Evolutionary conservation across 2,888 invertebrate species (phyloP), one percentile per base, ranked within the genome.

Genomic region (Macrosoma leucophasiata): DNA sequence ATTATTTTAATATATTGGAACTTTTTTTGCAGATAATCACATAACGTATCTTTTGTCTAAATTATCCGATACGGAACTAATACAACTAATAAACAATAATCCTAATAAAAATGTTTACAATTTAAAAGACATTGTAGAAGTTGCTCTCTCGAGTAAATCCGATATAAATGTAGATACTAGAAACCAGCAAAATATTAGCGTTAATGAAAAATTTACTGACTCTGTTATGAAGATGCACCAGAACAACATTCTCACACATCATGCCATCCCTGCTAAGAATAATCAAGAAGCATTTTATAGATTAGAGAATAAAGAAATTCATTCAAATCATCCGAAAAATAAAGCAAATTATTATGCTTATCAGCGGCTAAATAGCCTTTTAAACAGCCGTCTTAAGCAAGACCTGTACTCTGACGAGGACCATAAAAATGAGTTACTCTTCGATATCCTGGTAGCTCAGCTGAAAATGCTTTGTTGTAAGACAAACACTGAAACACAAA

Each of bases 381-480:
- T 82, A 13, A 60, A 69, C 30, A 66, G 11, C 46, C 35, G 25
- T 45, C 57, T 23, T 43, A 39, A 17, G 44, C 39, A 50, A 22
- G 58, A 58, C 27, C 52, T 54, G 35, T 55, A 44, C 34, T 41
- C 46, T 15, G 45, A 38, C 13, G 62, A 64, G 11, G 67, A 72
- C 22, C 58, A 59, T 30, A 74, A 68, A 41, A 77, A 65, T 46
- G 74, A 78, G 62, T 42, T 76, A 22, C 47, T 81, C 8, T 82
- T 81, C 46, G 72, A 82, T 53, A 56, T 75, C 35, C 61, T 82
- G n/a, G 70, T 76, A 12, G 58, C 67, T 3, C 79, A 82, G 43
- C 42, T 84, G 28, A 82, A 76, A 57, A 47, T 67, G 13, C 52
- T 84, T 3, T 84, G 82, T 46, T 84, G 79, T 52, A 77, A 76